Evolutionary conservation across 2,888 invertebrate species (phyloP).

Genomic region (Eristalinus aeneus): DNA sequence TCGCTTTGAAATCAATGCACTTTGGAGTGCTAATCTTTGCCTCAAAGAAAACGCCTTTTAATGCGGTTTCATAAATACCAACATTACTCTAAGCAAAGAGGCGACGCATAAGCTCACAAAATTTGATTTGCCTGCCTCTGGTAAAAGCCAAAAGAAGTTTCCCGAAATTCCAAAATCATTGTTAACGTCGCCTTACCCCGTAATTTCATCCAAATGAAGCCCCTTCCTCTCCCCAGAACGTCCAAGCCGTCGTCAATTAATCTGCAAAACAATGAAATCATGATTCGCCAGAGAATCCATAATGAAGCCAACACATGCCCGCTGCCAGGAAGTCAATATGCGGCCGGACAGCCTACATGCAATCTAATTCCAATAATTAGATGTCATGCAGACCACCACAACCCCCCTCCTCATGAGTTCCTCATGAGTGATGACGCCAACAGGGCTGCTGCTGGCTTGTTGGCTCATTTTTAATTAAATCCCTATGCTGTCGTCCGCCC

Average conservation of each 20-base stretch:
- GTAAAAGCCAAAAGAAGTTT: too few relatives aligned
- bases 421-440: not conserved
- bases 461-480: slow-evolving; percentile 12
- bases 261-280: not conserved
- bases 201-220: too few relatives aligned
- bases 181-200: too few relatives aligned
- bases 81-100: too few relatives aligned
- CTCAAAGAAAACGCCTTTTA: too few relatives aligned
- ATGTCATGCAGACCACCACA: not conserved
- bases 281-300: not conserved
- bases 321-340: not conserved
- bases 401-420: not conserved
- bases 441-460: not conserved
- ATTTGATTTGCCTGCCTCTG: too few relatives aligned
- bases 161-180: too few relatives aligned
- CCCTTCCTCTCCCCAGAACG: not conserved
- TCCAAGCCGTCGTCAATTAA: not conserved
- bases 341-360: not conserved
- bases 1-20: too few relatives aligned
- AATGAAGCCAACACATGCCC: not conserved
- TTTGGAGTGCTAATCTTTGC: too few relatives aligned
- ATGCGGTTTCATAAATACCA: too few relatives aligned
- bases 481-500: not conserved
- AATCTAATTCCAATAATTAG: not conserved
- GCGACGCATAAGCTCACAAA: too few relatives aligned